Base-by-base conservation (phyloP, 2,888 invertebrate genomes). In the Penaeus monodon region DNA sequence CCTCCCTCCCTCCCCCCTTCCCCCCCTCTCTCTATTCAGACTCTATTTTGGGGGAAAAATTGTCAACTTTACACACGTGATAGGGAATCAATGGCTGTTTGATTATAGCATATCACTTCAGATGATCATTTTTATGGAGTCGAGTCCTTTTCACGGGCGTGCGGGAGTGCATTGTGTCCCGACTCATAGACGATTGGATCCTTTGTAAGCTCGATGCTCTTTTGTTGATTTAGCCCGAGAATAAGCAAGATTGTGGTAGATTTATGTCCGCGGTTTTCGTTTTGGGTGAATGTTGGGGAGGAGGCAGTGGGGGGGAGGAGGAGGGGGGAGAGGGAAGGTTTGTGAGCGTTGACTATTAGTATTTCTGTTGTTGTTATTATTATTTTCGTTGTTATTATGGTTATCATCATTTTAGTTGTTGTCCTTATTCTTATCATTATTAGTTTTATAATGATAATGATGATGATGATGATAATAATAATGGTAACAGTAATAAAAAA, bases 111-210 rank as follows among this genome's bases (percentile, higher is more conserved):
- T 77, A 84, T 84, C 83, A 84, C 83, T 84, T 76, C 76, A 76
- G 83, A 76, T 77, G 83, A 76, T 84, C 83, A 84, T 84, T 84
- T 84, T 84, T 84, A 84, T 84, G 76, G 83, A 77, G 83, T 76
- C 83, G 76, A 44, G 38, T 64, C 33, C 83, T 76, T 74, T 84
- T 84, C 77, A 76, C 49, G 27, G 76, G 83, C 65, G 44, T 38
- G 76, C 76, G 38, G 65, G 57, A 57, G n/a, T 65, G 83, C 68
- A 84, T 84, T 84, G 83, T 84, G 66, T n/a, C n/a, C 44, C 77
- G 76, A 65, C 83, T 84, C 83, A 84, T 77, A 84, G 49, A 74
- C 83, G 83, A 84, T 84, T 84, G 83, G 76, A 76, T 27, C 83
- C 83, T 65, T 84, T 84, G 83, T 84, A 64, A 65, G 27, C 29